Evolutionary conservation across 2,797 vertebrate genomes (phyloP).

Genomic region (Hypotaenidia okinawae): DNA sequence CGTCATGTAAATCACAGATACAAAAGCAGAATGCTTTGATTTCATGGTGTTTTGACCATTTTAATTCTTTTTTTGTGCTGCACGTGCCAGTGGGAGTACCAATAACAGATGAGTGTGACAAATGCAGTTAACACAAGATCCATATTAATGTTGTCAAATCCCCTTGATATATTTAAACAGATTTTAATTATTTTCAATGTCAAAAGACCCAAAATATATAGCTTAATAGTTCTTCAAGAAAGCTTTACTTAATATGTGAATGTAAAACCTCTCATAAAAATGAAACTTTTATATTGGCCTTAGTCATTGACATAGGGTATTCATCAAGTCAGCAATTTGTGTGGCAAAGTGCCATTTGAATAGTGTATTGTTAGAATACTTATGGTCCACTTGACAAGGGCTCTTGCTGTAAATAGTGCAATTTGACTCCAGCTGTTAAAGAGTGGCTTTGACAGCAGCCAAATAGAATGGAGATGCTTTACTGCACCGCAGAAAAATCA

Average conservation of each 20-base stretch:
- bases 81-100: slow-evolving; percentile 78
- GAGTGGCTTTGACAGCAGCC: slow-evolving; percentile 96
- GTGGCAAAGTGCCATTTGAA: slow-evolving; percentile 87
- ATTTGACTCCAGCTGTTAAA: slow-evolving; percentile 99
- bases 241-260: slow-evolving; percentile 75
- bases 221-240: slow-evolving; percentile 74
- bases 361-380: slow-evolving; percentile 86
- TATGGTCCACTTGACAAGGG: slow-evolving; percentile 87
- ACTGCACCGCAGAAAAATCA: slow-evolving; percentile 95
- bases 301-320: slow-evolving; percentile 79
- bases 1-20: slow-evolving; percentile 75
- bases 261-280: slow-evolving; percentile 79
- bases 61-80: slow-evolving; percentile 73
- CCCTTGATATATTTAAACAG: slow-evolving; percentile 79
- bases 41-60: slow-evolving; percentile 78
- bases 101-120: slow-evolving; percentile 78
- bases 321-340: slow-evolving; percentile 86
- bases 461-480: slow-evolving; percentile 89
- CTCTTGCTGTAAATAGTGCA: slow-evolving; percentile 97
- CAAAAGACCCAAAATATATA: slow-evolving; percentile 66
- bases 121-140: slow-evolving; percentile 81
- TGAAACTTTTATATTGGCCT: slow-evolving; percentile 80
- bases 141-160: slow-evolving; percentile 82
- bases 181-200: slow-evolving; percentile 80
- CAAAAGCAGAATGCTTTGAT: slow-evolving; percentile 79